These are phyloP conservation scores for Parnassius orleans DNA, from an alignment of 2,888 invertebrate species.

Conservation along the genomic window DNA sequence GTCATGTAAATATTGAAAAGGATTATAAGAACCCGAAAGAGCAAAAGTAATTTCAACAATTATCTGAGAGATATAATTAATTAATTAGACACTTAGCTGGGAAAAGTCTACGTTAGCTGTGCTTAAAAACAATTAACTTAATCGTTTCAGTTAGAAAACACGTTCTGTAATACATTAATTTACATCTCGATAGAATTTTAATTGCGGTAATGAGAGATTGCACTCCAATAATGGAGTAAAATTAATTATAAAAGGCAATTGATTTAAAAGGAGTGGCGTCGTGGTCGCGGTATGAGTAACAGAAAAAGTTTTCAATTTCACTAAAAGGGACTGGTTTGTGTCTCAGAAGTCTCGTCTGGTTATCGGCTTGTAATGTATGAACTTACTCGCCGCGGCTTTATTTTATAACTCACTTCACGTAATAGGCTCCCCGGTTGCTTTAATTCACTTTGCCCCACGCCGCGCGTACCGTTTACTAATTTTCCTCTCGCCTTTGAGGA, in stretches of 20 bases:
- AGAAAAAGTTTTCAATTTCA: constrained; percentile 82
- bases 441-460: constrained; percentile 67
- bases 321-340: constrained; percentile 82
- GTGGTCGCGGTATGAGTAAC: constrained; percentile 76
- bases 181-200: constrained; percentile 75
- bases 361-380: constrained; percentile 82
- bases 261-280: constrained; percentile 78
- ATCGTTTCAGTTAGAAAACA: constrained; percentile 63
- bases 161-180: constrained; percentile 64
- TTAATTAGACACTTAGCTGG: constrained; percentile 17
- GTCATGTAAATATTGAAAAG: background rate
- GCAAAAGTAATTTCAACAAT: constrained; percentile 6
- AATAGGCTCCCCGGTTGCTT: constrained; percentile 70
- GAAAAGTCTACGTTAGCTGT: constrained; percentile 20
- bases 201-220: constrained; percentile 72
- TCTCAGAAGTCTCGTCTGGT: constrained; percentile 81
- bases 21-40: background rate
- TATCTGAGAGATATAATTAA: constrained; percentile 13
- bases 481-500: constrained; percentile 41
- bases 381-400: constrained; percentile 75
- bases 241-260: constrained; percentile 81
- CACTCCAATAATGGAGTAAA: constrained; percentile 74
- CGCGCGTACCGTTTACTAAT: constrained; percentile 57
- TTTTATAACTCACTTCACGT: constrained; percentile 79
- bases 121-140: constrained; percentile 54